Base-by-base conservation (phyloP, 2,888 invertebrate genomes). In the Drosophila prostipennis region DNA sequence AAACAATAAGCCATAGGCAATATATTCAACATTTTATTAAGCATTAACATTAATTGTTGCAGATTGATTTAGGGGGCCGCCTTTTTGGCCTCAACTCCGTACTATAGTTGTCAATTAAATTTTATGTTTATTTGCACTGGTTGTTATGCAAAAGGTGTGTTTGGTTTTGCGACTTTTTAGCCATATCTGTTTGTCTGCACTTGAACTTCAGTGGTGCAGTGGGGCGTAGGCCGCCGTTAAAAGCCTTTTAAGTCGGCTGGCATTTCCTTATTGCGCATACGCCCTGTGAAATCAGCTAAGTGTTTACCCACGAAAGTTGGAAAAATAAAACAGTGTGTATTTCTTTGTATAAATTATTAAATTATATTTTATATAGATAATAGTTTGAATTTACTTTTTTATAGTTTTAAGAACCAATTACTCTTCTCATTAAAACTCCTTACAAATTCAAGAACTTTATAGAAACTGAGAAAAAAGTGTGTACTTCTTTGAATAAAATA, bases 211-310 rank as follows among this genome's bases (percentile, higher is more conserved):
- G 19, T 54, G 59, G 49, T 37, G 71, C 37, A 42, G 10, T 29
- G 37, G 7, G 52, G 73, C 61, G 79, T 75, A 73, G 78, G 84
- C 61, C 71, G 72, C 53, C 55, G 14, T 72, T 71, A 64, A 43
- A 51, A 67, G 64, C 39, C 60, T 72, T 70, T 67, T 65, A 64
- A 52, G 49, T 29, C 19, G 36, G 13, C 32, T 73, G 57, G 54
- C 71, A 80, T 71, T 81, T 81, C 80, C 80, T 80, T 87, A 82
- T 82, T 80, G 74, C 79, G 52, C 71, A 87, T 87, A 84, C 84
- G 81, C 68, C 80, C 61, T 68, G 77, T 84, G 42, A 14, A 40
- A 11, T 14, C 40, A 2, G 34, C 1, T 14, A 3, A 11, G 14
- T 23, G 13, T 78, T 61, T 72, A 58, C 74, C 67, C 54, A 11